These are phyloP conservation scores for Picus viridis DNA, from an alignment of 2,797 vertebrate species.

Conservation along the genomic window DNA sequence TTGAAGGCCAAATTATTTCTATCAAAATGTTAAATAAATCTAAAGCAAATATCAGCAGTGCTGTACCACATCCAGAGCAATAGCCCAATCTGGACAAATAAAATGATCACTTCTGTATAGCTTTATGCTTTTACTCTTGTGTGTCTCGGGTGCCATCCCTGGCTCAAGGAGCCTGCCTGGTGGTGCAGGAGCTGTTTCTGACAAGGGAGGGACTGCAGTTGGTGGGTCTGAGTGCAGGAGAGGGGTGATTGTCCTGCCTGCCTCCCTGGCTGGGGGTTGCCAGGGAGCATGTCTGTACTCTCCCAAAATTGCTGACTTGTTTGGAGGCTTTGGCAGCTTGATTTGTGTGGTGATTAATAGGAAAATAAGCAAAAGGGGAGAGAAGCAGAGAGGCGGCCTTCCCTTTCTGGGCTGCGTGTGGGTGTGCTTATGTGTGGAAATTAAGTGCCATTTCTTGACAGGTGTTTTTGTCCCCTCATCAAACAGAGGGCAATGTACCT, in stretches of 20 bases:
- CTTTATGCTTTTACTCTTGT: constrained; percentile 9
- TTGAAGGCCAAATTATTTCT: constrained; percentile 29
- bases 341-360: constrained; percentile 15
- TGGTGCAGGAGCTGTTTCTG: neutral
- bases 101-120: constrained; percentile 25
- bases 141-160: neutral
- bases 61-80: neutral
- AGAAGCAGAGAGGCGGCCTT: neutral
- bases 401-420: neutral
- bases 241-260: rapidly evolving
- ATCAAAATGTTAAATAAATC: constrained; percentile 35
- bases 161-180: neutral
- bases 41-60: constrained; percentile 37
- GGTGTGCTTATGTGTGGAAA: neutral
- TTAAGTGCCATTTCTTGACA: neutral
- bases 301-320: neutral
- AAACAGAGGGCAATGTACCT: neutral
- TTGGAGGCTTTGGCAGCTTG: neutral
- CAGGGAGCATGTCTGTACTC: neutral
- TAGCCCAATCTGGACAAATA: neutral
- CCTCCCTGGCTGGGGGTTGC: neutral
- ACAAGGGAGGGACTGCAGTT: neutral
- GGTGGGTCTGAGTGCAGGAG: rapidly evolving
- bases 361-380: neutral
- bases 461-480: neutral